phyloP scores from a whole-genome alignment of 2,113 vertebrate species.

The Deroptyus accipitrinus region DNA sequence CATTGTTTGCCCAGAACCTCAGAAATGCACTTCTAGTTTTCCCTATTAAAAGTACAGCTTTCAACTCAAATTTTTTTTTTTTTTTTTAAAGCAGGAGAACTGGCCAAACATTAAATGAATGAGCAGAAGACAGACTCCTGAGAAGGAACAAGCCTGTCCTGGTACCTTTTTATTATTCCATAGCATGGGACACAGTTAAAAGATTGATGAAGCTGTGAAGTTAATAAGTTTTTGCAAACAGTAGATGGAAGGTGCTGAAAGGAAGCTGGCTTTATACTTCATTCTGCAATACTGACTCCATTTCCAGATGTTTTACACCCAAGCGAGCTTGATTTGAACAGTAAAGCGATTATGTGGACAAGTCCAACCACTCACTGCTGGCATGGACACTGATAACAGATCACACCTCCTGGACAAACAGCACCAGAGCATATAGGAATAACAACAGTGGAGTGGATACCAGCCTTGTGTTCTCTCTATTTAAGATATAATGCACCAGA shows the following conservation, averaged over 20 bases:
- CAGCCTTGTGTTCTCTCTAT: background rate
- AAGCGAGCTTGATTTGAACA: background rate
- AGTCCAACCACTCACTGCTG: background rate
- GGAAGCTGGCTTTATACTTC: background rate
- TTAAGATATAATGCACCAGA: background rate
- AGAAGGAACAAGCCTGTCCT: background rate
- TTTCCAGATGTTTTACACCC: background rate
- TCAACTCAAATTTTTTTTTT: background rate
- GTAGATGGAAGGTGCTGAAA: background rate
- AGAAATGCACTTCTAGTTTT: background rate
- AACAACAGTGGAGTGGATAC: background rate
- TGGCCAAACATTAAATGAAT: background rate
- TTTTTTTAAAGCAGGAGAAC: background rate
- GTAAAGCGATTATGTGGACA: background rate
- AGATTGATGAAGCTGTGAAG: background rate
- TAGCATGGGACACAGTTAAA: background rate
- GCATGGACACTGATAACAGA: background rate
- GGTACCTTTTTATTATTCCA: background rate
- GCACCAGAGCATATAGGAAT: background rate
- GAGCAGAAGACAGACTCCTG: background rate
- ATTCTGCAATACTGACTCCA: background rate
- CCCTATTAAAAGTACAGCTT: background rate
- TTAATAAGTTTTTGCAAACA: background rate
- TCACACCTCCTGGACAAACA: background rate
- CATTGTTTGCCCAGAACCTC: background rate